Base-by-base conservation (phyloP, 2,113 vertebrate genomes). In the Holacanthus passer region DNA sequence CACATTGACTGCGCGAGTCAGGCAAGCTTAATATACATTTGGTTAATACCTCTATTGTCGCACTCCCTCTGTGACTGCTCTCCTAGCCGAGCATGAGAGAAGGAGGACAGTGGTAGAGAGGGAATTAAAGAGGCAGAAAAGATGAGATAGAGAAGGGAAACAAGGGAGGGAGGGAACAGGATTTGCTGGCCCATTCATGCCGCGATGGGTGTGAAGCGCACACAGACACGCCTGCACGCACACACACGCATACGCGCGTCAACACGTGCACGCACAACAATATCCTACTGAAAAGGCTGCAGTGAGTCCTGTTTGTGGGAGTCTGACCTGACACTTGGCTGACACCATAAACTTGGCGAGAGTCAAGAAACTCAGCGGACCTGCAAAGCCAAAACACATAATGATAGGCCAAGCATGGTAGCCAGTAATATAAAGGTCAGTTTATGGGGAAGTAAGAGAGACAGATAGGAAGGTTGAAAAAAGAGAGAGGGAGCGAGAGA, bases 31-130 rank as follows among this genome's bases (percentile, higher is more conserved):
- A 76, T 78, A 81, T 88, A 78, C 88, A 90, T 87, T 88, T 80
- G 79, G 82, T 85, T 92, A 91, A 92, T 88, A 75, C 91, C 87
- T 73, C 89, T 85, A 89, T 92, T 94, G 93, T 91, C 27, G n/a
- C 59, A 41, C 58, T 64, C 70, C 77, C 60, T 77, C 64, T 69
- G 43, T 37, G 81, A 60, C 86, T 79, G 87, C 88, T 90, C 88
- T 79, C 77, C 79, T 77, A 73, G 81, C 77, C 71, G 70, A 73
- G 27, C 58, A 41, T 9, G 13, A 59, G 75, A 67, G 85, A 65
- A 64, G 69, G 47, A 37, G 58, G 17, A 69, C 45, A 87, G 68
- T 71, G 72, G 77, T 73, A 81, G 77, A 86, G 81, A 72, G 59
- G 81, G 63, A 85, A 83, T 88, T 84, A 82, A 90, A 86, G 68